phyloP scores from a whole-genome alignment of 2,888 invertebrate genomes.

The Stenoptilia bipunctidactyla region DNA sequence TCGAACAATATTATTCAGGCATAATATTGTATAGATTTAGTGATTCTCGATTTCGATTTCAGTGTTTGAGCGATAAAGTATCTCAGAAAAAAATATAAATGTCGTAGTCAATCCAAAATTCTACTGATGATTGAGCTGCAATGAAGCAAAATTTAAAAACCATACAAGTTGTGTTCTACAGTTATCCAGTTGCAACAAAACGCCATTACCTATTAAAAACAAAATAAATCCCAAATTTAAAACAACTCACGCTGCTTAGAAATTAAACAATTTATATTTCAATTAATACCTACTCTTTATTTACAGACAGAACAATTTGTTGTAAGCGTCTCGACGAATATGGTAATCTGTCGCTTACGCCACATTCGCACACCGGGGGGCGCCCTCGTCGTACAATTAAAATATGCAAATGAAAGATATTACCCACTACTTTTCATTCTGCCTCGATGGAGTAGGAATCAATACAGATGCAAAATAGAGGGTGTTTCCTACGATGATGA shows the following conservation, averaged over 20 bases:
- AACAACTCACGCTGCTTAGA: not conserved
- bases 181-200: too few relatives aligned
- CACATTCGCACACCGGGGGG: constrained; percentile 43
- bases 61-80: too few relatives aligned
- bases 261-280: constrained; percentile 25
- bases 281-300: constrained; percentile 41
- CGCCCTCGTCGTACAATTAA: constrained; percentile 59
- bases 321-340: constrained; percentile 28
- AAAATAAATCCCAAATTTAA: too few relatives aligned
- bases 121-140: too few relatives aligned
- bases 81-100: too few relatives aligned
- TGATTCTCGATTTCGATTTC: too few relatives aligned
- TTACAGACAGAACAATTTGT: constrained; percentile 48
- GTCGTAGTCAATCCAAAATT: too few relatives aligned
- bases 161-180: too few relatives aligned
- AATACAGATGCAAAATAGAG: constrained; percentile 30
- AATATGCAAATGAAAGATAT: constrained; percentile 66
- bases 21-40: too few relatives aligned
- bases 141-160: too few relatives aligned
- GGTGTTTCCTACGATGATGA: constrained; percentile 23
- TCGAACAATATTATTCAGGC: too few relatives aligned
- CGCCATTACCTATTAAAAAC: too few relatives aligned
- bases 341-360: constrained; percentile 55
- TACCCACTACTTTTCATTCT: constrained; percentile 64
- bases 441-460: constrained; percentile 41